Percentiles rank a stretch among this genome's conserved stretches.
These are phyloP conservation scores for Alentia gelatinosa DNA, from an alignment of 2,888 invertebrate species.

Conservation along the genomic window DNA sequence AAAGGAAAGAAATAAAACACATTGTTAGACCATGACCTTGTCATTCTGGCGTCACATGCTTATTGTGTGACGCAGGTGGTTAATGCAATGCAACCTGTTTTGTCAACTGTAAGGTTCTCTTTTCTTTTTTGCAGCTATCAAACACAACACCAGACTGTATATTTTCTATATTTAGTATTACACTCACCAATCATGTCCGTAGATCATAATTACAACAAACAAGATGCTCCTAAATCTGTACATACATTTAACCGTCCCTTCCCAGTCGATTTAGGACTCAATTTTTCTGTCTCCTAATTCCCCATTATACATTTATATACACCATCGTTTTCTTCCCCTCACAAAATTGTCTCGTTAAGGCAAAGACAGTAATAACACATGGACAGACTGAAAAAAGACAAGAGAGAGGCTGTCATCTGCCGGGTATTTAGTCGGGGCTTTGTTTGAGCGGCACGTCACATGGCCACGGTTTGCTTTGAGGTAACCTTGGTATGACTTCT, in stretches of 20 bases:
- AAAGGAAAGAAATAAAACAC: constrained; percentile 54
- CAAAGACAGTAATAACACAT: constrained; percentile 13
- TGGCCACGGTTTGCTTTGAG: constrained; percentile 20
- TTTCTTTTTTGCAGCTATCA: not conserved
- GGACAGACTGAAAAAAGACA: constrained; percentile 42
- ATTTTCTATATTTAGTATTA: not conserved
- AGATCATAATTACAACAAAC: not conserved
- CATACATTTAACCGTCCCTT: not conserved
- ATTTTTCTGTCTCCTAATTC: not conserved
- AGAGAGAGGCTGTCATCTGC: constrained; percentile 15
- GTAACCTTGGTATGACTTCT: not conserved
- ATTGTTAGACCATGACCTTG: constrained; percentile 39
- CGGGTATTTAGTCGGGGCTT: constrained; percentile 18
- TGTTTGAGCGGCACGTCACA: constrained; percentile 6
- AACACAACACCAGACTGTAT: not conserved
- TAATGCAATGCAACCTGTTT: constrained; percentile 1
- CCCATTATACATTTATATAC: not conserved
- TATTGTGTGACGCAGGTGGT: constrained; percentile 1
- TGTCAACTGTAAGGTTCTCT: not conserved
- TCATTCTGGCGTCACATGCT: constrained; percentile 9
- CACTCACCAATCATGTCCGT: not conserved
- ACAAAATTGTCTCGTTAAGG: too few relatives aligned
- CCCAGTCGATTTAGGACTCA: too few relatives aligned
- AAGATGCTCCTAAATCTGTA: not conserved
- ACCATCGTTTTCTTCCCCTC: too few relatives aligned